phyloP scores from a whole-genome alignment of 2,888 invertebrate species.

The Drosophila mettleri region DNA sequence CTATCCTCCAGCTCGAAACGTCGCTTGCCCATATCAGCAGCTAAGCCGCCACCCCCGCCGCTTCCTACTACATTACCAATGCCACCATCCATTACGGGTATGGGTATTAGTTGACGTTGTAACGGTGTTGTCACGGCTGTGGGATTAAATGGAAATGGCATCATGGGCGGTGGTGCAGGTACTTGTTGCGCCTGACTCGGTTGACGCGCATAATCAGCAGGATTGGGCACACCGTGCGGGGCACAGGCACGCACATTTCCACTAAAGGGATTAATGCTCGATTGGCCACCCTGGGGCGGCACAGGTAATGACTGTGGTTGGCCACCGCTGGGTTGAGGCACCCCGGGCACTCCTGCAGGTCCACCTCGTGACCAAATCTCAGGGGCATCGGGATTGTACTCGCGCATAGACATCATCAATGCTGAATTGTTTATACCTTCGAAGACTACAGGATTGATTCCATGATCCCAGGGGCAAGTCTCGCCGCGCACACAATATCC shows the following conservation, averaged over 20 bases:
- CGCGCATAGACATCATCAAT: conserved; percentile 85
- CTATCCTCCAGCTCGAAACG: conserved; percentile 85
- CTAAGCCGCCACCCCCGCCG: conserved; percentile 76
- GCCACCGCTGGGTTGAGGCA: conserved; percentile 26
- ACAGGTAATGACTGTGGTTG: conserved; percentile 44
- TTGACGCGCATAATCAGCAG: conserved; percentile 78
- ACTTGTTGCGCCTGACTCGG: conserved; percentile 53
- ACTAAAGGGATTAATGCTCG: conserved; percentile 82
- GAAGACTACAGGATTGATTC: conserved; percentile 96
- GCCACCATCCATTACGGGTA: conserved; percentile 88
- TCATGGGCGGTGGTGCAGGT: conserved; percentile 76
- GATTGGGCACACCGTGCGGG: conserved; percentile 69
- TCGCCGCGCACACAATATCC: conserved; percentile 99
- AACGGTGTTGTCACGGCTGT: conserved; percentile 84
- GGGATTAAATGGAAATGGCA: conserved; percentile 83
- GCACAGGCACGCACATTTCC: conserved; percentile 80
- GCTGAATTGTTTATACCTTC: conserved; percentile 90
- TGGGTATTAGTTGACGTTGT: conserved; percentile 90
- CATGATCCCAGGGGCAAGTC: conserved; percentile 98
- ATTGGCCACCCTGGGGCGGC: conserved; percentile 56
- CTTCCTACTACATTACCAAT: conserved; percentile 54
- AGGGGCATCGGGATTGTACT: conserved; percentile 93
- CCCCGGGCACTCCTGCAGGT: conserved; percentile 67
- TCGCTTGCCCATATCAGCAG: conserved; percentile 83
- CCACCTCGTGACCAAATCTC: conserved; percentile 87